phyloP scores from a whole-genome alignment of 2,113 vertebrate species.

The Pachycephala philippinensis region DNA sequence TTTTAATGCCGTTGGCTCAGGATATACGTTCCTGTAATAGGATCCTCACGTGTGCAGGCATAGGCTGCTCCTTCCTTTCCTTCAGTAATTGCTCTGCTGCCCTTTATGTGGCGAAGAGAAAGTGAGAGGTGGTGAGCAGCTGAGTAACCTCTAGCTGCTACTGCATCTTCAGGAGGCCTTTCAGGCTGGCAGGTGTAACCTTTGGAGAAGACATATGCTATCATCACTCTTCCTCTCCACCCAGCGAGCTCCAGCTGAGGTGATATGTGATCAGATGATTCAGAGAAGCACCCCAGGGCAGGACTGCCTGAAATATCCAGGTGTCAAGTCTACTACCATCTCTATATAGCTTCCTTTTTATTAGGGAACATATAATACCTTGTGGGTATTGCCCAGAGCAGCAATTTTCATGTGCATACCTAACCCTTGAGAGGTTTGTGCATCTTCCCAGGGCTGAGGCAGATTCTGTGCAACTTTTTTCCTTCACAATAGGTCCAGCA shows the following conservation, averaged over 20 bases:
- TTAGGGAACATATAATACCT: background rate
- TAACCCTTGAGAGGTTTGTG: background rate
- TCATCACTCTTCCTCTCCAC: slow-evolving; percentile 38
- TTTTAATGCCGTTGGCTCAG: slow-evolving; percentile 18
- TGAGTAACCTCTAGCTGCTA: slow-evolving; percentile 55
- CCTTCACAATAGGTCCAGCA: background rate
- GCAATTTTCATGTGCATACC: background rate
- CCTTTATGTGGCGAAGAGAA: slow-evolving; percentile 32
- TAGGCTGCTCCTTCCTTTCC: background rate
- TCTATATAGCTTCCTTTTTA: background rate
- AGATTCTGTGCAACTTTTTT: background rate
- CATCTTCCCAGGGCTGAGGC: background rate
- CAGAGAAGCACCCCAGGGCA: background rate
- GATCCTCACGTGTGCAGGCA: background rate
- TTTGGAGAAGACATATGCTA: slow-evolving; percentile 48
- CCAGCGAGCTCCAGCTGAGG: background rate
- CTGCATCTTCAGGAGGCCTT: slow-evolving; percentile 61
- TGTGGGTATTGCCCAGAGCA: background rate
- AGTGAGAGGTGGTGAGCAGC: slow-evolving; percentile 32
- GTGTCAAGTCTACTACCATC: background rate
- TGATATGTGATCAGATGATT: background rate
- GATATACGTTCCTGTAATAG: slow-evolving; percentile 9
- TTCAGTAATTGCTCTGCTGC: slow-evolving; percentile 47
- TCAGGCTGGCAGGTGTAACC: slow-evolving; percentile 56
- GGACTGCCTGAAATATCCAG: background rate